A percentile compares a stretch with the other conserved stretches of the same genome.
phyloP scores from a whole-genome alignment of 2,888 invertebrate genomes.

The Eristalis pertinax region DNA sequence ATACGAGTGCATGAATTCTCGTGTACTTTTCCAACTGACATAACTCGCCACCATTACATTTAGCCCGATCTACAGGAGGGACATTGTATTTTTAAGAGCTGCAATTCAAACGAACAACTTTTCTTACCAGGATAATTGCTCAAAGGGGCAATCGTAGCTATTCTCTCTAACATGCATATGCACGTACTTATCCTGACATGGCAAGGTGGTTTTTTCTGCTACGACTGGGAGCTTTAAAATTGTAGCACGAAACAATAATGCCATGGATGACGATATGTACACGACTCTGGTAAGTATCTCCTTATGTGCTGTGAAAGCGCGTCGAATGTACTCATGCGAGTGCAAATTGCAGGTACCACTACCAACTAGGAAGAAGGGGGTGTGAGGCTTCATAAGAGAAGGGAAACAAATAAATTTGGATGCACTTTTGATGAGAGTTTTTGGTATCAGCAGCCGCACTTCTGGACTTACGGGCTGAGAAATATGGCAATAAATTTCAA shows the following conservation, averaged over 20 bases:
- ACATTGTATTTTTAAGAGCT: conserved; percentile 23
- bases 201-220: not conserved
- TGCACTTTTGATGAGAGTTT: conserved; percentile 37
- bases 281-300: not conserved
- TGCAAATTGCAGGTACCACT: not conserved
- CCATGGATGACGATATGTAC: too few species aligned
- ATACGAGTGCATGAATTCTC: not conserved
- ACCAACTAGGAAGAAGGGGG: not conserved
- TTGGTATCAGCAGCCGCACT: not conserved
- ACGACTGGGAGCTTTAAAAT: conserved; percentile 31
- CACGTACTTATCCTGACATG: not conserved
- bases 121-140: conserved; percentile 48
- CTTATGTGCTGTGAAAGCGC: conserved; percentile 11
- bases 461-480: not conserved
- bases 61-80: not conserved
- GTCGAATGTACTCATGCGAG: conserved; percentile 28
- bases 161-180: not conserved
- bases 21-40: conserved; percentile 24
- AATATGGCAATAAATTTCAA: not conserved
- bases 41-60: conserved; percentile 1
- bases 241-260: conserved; percentile 27
- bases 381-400: conserved; percentile 2
- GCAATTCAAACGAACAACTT: not conserved
- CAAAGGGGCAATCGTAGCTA: conserved; percentile 32
- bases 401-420: conserved; percentile 50